phyloP scores from a whole-genome alignment of 2,888 invertebrate species.

The Tachina fera region DNA sequence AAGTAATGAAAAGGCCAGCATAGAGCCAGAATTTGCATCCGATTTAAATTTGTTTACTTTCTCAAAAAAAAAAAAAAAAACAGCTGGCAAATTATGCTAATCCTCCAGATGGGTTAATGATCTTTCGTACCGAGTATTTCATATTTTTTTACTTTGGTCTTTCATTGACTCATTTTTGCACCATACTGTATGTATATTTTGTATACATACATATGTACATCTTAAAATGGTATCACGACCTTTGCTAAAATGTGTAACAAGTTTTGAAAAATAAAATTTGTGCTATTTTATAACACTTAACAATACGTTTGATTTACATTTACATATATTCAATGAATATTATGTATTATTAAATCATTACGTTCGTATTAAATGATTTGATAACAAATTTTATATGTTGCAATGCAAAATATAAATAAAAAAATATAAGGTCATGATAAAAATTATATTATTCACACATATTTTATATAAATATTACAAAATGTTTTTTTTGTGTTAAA shows the following conservation, averaged over 20 bases:
- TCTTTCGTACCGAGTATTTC: too few species aligned
- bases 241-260: constrained; percentile 8
- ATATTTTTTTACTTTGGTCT: too few species aligned
- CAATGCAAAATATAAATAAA: neutral
- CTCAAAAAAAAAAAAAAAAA: too few species aligned
- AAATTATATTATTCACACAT: neutral
- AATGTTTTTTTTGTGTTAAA: neutral
- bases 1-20: too few species aligned
- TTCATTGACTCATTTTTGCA: too few species aligned
- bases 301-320: constrained; percentile 28
- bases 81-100: too few species aligned
- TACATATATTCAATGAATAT: constrained; percentile 12
- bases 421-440: constrained; percentile 14
- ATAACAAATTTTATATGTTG: neutral
- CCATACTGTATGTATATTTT: too few species aligned
- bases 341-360: neutral
- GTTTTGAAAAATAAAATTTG: constrained; percentile 2
- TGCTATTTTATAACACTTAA: constrained; percentile 12
- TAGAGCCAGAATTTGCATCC: too few species aligned
- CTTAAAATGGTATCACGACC: constrained; percentile 2
- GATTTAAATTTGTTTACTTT: too few species aligned
- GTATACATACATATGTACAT: neutral
- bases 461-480: neutral
- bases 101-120: too few species aligned
- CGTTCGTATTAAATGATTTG: neutral